Evolutionary conservation across 2,113 vertebrate species (phyloP).

Genomic region (Eolophus roseicapilla): DNA sequence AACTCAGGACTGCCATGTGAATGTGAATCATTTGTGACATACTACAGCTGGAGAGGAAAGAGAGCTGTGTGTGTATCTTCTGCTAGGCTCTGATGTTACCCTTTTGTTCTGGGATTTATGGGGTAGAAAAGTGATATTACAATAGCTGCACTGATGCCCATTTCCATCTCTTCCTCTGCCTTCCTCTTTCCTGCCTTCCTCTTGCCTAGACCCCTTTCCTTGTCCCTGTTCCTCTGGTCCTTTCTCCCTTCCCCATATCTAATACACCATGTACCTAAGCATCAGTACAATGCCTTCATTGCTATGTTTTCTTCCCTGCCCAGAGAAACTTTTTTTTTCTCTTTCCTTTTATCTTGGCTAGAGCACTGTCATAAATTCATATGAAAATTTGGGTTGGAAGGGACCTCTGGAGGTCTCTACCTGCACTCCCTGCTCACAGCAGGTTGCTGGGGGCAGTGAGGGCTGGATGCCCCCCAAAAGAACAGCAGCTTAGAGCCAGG

Average conservation of each 20-base stretch:
- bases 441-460: background rate
- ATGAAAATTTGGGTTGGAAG: background rate
- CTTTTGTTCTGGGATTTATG: background rate
- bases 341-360: background rate
- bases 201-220: background rate
- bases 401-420: background rate
- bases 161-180: background rate
- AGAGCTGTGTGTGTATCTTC: background rate
- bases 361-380: background rate
- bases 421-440: background rate
- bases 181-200: background rate
- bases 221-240: background rate
- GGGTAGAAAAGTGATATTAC: background rate
- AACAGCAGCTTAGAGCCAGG: background rate
- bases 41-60: background rate
- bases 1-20: background rate
- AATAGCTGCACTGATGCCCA: background rate
- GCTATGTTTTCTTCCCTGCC: background rate
- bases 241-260: background rate
- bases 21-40: background rate
- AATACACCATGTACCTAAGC: background rate
- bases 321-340: background rate
- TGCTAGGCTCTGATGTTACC: background rate
- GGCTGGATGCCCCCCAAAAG: background rate
- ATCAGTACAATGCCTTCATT: background rate